These are phyloP conservation scores for Lacerta viridis DNA, from an alignment of 2,797 vertebrate genomes.

Conservation along the genomic window DNA sequence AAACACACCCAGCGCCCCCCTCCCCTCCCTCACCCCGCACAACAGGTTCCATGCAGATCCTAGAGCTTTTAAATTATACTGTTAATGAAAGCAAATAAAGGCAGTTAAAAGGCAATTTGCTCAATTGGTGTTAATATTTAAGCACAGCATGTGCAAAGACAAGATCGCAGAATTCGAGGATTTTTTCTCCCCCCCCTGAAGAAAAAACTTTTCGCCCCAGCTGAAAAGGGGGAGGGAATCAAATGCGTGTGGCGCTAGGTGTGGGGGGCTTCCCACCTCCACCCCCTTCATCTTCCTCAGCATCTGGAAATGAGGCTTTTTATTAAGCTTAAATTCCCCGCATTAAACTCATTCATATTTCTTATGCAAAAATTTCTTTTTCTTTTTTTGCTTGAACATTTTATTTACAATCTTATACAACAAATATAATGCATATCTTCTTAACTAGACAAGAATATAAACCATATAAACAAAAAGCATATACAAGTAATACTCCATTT, in stretches of 20 bases:
- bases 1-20: neutral
- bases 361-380: slow-evolving; percentile 14
- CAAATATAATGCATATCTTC: too few relatives aligned
- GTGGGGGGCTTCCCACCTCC: neutral
- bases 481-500: too few relatives aligned
- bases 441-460: too few relatives aligned
- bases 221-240: neutral
- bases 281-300: slow-evolving; percentile 17
- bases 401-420: too few relatives aligned
- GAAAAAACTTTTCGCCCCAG: slow-evolving; percentile 53
- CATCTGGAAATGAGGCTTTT: slow-evolving; percentile 58
- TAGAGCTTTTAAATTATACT: slow-evolving; percentile 87
- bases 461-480: too few relatives aligned
- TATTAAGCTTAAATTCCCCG: slow-evolving; percentile 59
- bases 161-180: slow-evolving; percentile 67
- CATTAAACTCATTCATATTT: slow-evolving; percentile 61
- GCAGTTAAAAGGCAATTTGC: slow-evolving; percentile 89
- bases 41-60: slow-evolving; percentile 86
- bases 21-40: slow-evolving; percentile 66
- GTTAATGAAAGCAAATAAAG: slow-evolving; percentile 89
- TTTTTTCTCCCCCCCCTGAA: slow-evolving; percentile 49
- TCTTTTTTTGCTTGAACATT: too few relatives aligned
- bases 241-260: neutral
- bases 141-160: slow-evolving; percentile 85
- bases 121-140: slow-evolving; percentile 90